phyloP scores from a whole-genome alignment of 2,888 invertebrate genomes.

The Lordiphosa fenestrarum region DNA sequence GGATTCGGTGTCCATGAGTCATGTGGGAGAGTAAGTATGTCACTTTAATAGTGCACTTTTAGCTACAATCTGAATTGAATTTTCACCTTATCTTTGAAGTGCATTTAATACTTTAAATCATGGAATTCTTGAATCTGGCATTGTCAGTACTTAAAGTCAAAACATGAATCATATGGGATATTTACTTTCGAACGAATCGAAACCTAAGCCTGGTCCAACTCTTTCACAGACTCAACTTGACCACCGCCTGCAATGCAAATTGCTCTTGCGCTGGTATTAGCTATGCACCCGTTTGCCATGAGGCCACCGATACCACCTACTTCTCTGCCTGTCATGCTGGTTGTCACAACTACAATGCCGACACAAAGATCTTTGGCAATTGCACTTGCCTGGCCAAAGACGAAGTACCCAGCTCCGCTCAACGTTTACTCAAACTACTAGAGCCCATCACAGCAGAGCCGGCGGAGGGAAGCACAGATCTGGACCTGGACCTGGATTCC shows the following conservation, averaged over 20 bases:
- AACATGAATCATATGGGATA: too few species aligned
- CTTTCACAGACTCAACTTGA: slow-evolving; percentile 81
- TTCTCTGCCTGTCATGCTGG: slow-evolving; percentile 89
- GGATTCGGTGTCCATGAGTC: slow-evolving; percentile 68
- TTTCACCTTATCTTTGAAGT: too few species aligned
- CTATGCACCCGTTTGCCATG: slow-evolving; percentile 85
- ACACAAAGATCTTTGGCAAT: slow-evolving; percentile 44
- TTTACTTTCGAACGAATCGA: too few species aligned
- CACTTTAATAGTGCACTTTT: too few species aligned
- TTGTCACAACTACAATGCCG: slow-evolving; percentile 80
- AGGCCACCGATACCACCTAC: slow-evolving; percentile 82
- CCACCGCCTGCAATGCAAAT: slow-evolving; percentile 82
- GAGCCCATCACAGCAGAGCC: slow-evolving; percentile 15
- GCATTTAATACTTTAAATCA: too few species aligned
- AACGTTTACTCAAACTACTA: slow-evolving; percentile 25
- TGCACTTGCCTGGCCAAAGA: slow-evolving; percentile 41
- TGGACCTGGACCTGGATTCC: slow-evolving; percentile 5
- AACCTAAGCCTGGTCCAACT: too few species aligned
- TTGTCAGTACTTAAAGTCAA: too few species aligned
- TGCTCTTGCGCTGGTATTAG: slow-evolving; percentile 83
- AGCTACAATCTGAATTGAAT: too few species aligned
- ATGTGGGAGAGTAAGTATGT: slow-evolving; percentile 46
- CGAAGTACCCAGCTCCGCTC: slow-evolving; percentile 9
- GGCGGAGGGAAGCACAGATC: slow-evolving; percentile 7
- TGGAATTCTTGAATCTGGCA: too few species aligned